Evolutionary conservation across 1,140 invertebrate genomes (phyloP), one percentile per base, ranked within the genome.

Genomic region (Dendrolimus punctatus): DNA sequence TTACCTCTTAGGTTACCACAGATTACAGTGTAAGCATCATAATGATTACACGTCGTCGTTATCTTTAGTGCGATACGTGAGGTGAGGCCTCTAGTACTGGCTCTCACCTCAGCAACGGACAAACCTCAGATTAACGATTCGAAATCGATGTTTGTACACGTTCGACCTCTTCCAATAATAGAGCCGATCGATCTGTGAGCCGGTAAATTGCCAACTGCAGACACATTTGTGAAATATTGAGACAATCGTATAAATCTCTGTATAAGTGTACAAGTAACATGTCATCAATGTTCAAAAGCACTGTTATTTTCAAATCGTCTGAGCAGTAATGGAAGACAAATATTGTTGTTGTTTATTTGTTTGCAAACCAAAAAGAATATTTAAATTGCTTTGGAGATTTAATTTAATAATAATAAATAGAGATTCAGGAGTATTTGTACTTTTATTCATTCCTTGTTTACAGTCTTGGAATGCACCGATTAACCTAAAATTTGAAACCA

Each of bases 91-190:
- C 49, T 57, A 56, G 63, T 64, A 60, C 55, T 62, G 64, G 58
- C 63, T 76, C 78, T 77, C 75, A 74, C 71, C 66, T 74, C 69
- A 49, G 6, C 51, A 57, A 63, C 58, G 68, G 72, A 68, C 65
- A 45, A 62, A 67, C 64, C 66, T 62, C 60, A 68, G 70, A 76
- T 83, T 81, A 82, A 81, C 75, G 71, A 81, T 75, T 70, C 76
- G 72, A 81, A 83, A 79, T 80, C 76, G 77, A 73, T 86, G 79
- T 83, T 84, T 86, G 78, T 79, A 84, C 83, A 84, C 83, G 80
- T 86, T 72, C 83, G 73, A 83, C 74, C 80, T 80, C 80, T 73
- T 68, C 75, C 72, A 71, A 81, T 85, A 85, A 84, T 81, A 70
- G 68, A 73, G 66, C 74, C 75, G 80, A 79, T 79, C 76, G 76